Evolutionary conservation across 2,113 vertebrate genomes (phyloP).

Genomic region (Saimiri boliviensis): DNA sequence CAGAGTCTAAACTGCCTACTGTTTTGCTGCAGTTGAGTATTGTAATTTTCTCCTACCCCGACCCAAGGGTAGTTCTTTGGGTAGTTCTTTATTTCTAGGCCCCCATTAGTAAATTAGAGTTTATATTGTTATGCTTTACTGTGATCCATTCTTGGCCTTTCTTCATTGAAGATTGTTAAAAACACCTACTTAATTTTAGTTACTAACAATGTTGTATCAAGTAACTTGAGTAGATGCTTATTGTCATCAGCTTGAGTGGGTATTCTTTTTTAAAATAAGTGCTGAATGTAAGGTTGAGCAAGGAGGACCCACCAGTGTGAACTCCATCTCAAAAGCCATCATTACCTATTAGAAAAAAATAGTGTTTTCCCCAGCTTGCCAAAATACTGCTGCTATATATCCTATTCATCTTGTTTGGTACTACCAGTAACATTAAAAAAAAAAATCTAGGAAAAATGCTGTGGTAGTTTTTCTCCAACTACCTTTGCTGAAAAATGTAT

Average conservation of each 20-base stretch:
- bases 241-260: neutral
- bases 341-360: neutral
- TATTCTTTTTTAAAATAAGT: neutral
- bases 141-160: neutral
- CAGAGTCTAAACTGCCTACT: neutral
- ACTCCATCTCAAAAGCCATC: conserved; percentile 25
- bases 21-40: neutral
- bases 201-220: neutral
- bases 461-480: neutral
- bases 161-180: neutral
- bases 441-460: neutral
- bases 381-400: neutral
- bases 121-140: neutral
- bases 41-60: neutral
- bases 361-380: neutral
- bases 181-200: neutral
- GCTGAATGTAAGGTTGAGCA: neutral
- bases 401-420: neutral
- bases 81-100: neutral
- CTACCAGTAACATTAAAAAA: neutral
- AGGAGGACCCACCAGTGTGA: neutral
- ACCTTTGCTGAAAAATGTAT: neutral
- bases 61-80: neutral
- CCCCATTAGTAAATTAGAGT: neutral
- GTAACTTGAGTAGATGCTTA: neutral